Conservation (phyloP, 2,888 invertebrate genomes). For the Julus scandinavius region DNA sequence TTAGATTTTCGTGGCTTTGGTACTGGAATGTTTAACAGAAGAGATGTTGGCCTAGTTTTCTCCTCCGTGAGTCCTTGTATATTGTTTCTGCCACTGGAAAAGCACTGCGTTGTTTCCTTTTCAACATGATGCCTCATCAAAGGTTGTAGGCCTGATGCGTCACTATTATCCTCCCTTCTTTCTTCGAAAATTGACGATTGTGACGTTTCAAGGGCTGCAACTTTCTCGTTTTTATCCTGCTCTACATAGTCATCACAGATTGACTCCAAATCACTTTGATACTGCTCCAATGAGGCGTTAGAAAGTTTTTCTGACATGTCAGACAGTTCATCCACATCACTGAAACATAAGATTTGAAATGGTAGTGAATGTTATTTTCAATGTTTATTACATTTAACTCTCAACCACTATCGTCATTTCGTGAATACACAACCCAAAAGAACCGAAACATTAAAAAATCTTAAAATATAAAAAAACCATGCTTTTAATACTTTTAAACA, state of each 20-base stretch:
- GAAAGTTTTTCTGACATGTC: constrained; percentile 61
- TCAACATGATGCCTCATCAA: neutral
- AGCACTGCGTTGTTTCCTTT: neutral
- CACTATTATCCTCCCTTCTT: neutral
- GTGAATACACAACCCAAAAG: too few species aligned
- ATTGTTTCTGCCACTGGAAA: neutral
- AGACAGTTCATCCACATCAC: constrained; percentile 61
- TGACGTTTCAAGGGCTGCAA: neutral
- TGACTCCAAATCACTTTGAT: constrained; percentile 49
- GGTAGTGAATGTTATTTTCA: neutral
- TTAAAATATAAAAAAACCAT: too few species aligned
- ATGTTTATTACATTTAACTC: too few species aligned
- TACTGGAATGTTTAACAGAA: constrained; percentile 17
- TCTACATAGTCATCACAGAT: constrained; percentile 46
- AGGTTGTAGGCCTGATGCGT: neutral
- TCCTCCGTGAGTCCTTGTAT: neutral
- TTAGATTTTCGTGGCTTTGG: constrained; percentile 50
- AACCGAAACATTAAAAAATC: too few species aligned
- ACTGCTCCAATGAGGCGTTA: constrained; percentile 61
- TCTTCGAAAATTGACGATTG: neutral
- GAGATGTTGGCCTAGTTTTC: neutral
- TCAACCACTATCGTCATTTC: too few species aligned
- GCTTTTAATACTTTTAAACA: too few species aligned
- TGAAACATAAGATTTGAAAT: constrained; percentile 54
- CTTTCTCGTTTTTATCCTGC: neutral